A percentile compares a stretch with the other conserved stretches of the same genome.
Evolutionary conservation across 2,888 invertebrate genomes (phyloP).

Genomic region (Eupithecia dodoneata): DNA sequence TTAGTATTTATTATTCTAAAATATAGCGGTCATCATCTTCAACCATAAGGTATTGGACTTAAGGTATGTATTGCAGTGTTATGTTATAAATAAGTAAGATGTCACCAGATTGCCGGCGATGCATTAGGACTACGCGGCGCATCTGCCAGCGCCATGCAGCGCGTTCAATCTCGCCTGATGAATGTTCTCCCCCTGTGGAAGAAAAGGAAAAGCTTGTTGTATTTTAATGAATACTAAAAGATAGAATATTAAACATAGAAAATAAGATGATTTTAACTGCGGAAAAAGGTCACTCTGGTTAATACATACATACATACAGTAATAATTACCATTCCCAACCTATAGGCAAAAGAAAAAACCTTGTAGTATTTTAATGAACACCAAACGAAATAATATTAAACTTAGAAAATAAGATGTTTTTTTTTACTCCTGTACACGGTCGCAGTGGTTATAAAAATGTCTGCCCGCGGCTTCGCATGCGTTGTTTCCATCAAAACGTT

Average conservation of each 20-base stretch:
- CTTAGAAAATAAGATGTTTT: no score
- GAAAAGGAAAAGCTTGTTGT: not conserved
- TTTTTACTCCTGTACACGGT: no score
- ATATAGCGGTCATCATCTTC: not conserved
- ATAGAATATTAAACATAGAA: not conserved
- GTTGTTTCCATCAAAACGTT: no score
- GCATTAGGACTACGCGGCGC: constrained; percentile 44
- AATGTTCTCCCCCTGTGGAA: constrained; percentile 92
- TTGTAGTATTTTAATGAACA: no score
- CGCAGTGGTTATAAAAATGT: no score
- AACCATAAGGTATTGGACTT: not conserved
- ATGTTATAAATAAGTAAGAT: constrained; percentile 32
- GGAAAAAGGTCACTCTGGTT: no score
- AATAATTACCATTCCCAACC: no score
- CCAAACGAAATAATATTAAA: no score
- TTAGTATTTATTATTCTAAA: not conserved
- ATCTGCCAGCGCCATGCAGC: constrained; percentile 66
- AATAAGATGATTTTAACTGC: no score
- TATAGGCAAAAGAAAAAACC: no score
- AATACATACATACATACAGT: no score
- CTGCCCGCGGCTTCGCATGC: no score
- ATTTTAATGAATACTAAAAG: not conserved
- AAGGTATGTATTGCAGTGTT: not conserved
- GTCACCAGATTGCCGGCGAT: constrained; percentile 43
- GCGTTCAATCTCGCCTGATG: constrained; percentile 91